Conservation (phyloP, 2,888 invertebrate genomes). For the Eupithecia centaureata region DNA sequence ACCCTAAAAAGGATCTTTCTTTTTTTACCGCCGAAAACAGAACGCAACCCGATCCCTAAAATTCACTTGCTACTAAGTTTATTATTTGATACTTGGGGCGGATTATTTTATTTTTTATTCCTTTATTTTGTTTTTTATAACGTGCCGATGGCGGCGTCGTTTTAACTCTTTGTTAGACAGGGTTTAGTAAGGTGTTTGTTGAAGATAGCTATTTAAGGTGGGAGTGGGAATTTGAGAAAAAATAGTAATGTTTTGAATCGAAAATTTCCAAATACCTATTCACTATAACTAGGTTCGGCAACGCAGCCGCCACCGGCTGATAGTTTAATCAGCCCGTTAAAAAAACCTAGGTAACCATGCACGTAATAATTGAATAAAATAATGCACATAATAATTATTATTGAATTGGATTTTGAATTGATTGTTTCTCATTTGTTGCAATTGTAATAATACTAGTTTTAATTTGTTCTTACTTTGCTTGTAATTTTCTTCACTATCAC, state of each 20-base stretch:
- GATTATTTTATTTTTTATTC: conserved; percentile 66
- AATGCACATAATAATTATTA: too few species aligned
- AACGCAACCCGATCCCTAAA: conserved; percentile 78
- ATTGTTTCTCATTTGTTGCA: too few species aligned
- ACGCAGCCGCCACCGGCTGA: neutral
- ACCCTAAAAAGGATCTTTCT: conserved; percentile 58
- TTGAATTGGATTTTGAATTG: too few species aligned
- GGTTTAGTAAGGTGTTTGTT: conserved; percentile 67
- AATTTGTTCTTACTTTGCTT: too few species aligned
- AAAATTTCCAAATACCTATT: neutral
- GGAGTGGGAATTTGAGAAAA: conserved; percentile 22
- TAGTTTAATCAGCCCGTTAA: neutral
- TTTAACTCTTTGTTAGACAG: conserved; percentile 68
- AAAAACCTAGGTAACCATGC: neutral
- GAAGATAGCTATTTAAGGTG: conserved; percentile 55
- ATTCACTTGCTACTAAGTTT: conserved; percentile 84
- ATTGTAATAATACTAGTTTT: too few species aligned
- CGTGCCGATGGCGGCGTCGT: conserved; percentile 69
- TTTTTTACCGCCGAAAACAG: conserved; percentile 62
- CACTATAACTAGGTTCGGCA: neutral
- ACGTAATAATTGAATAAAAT: too few species aligned
- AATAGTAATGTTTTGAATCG: neutral
- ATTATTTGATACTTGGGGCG: conserved; percentile 82
- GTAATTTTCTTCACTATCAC: too few species aligned
- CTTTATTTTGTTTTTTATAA: conserved; percentile 11